phyloP scores from a whole-genome alignment of 37 sponge, comb jelly and placozoan species.

The Ephydatia muelleri region DNA sequence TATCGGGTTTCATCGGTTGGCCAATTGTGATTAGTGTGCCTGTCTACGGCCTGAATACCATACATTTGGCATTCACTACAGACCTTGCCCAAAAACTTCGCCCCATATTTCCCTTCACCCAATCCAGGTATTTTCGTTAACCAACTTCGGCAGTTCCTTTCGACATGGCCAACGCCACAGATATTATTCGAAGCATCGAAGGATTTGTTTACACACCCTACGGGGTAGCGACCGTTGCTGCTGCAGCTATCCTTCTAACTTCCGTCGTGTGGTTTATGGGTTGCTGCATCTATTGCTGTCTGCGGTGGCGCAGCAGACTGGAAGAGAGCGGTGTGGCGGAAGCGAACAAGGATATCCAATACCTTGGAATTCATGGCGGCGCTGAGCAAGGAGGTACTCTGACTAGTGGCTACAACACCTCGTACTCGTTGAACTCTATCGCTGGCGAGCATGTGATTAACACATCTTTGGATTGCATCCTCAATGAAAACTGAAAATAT shows the following conservation, averaged over 20 bases:
- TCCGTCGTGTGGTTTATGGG: constrained; percentile 50
- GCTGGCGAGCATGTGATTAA: not conserved
- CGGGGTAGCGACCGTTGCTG: constrained; percentile 55
- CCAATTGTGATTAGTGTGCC: not conserved
- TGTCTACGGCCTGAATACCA: not conserved
- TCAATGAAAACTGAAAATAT: not conserved
- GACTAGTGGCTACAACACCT: constrained; percentile 38
- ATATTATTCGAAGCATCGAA: constrained; percentile 5
- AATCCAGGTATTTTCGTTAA: not conserved
- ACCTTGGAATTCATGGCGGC: constrained; percentile 13
- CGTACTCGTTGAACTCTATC: constrained; percentile 18
- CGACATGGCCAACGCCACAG: not conserved
- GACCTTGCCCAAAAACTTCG: not conserved
- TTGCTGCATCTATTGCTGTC: constrained; percentile 56
- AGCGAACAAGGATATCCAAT: constrained; percentile 42
- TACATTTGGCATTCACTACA: not conserved
- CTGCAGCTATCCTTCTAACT: constrained; percentile 26
- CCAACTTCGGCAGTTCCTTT: not conserved
- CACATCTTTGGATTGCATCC: constrained; percentile 44
- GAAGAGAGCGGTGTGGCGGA: constrained; percentile 37
- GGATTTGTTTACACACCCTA: constrained; percentile 68
- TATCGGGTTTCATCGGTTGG: not conserved
- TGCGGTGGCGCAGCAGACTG: constrained; percentile 1
- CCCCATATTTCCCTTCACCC: not conserved
- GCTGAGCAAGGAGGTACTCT: constrained; percentile 17